Base-by-base conservation (phyloP, 30 jellyfish, hydroid and myxozoan species). In the Sanderia malayensis region DNA sequence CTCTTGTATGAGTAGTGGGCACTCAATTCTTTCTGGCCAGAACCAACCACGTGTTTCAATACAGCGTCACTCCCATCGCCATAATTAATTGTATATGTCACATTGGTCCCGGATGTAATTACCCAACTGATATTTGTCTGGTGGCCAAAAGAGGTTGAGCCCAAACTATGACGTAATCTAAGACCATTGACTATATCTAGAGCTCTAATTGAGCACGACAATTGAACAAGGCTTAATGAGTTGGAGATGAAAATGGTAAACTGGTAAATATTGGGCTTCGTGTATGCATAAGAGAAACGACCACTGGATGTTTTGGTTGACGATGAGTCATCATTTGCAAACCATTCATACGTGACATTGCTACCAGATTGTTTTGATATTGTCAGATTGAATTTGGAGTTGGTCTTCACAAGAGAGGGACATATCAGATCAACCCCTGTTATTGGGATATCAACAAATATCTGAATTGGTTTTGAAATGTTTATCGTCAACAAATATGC, bases 341-440 rank as follows among this genome's bases (percentile, higher is more conserved):
- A 77, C 88, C 95, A 70, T 30, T 58, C 67, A 33, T 93, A 93
- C 30, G 99, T 85, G 0, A 87, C 68, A 37, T 93, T 93, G 37
- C 94, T 80, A 0, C 99, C 99, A 11, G 45, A 57, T 41, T 93
- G 96, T 2, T 44, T 57, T 25, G 91, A 65, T 18, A 93, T 55
- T 20, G 41, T 61, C 15, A 93, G 18, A 0, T 66, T 46, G 37
- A 73, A 67, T 11, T 76, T 29, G 13, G 57, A 18, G 46, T 74
- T 75, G 17, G 96, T 93, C 28, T 77, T 25, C 24, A 57, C 33
- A 49, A 68, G 62, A 1, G 30, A 31, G 0, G 95, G 96, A 45
- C 96, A 85, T 0, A 26, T 33, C 17, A 93, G 70, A 1, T 59
- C 19, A 53, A 93, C 80, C 2, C 81, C 79, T 7, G 85, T 45